These are phyloP conservation scores for Yoshiicerus persimilis DNA, from an alignment of 1,140 invertebrate species.

Conservation along the genomic window DNA sequence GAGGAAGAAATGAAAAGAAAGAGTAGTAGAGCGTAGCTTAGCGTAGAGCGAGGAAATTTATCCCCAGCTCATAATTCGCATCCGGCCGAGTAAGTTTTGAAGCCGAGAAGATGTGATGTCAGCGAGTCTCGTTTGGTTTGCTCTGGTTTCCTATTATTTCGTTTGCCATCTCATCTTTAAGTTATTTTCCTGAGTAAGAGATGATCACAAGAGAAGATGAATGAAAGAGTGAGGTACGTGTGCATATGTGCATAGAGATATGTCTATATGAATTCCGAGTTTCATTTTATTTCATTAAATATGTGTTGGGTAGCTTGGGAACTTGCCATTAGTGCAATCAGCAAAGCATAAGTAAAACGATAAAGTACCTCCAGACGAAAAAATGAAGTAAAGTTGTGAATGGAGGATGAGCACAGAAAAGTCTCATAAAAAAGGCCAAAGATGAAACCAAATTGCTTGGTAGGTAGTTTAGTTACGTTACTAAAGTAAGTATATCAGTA, in stretches of 20 bases:
- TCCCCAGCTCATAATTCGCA: not conserved
- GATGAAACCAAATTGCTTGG: not conserved
- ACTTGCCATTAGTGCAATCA: not conserved
- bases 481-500: no score
- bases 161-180: not conserved
- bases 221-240: not conserved
- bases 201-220: not conserved
- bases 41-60: not conserved
- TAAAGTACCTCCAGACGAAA: not conserved
- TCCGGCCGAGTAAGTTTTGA: not conserved
- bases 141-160: not conserved
- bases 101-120: not conserved
- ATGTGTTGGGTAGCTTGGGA: not conserved
- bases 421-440: not conserved
- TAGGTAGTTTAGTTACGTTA: not conserved
- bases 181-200: not conserved
- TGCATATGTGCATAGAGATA: no score
- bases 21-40: not conserved
- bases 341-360: not conserved
- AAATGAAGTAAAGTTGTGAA: constrained; percentile 1
- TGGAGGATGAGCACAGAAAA: constrained; percentile 3
- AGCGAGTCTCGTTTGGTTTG: not conserved
- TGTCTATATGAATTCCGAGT: not conserved
- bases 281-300: not conserved
- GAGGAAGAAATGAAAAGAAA: not conserved